Conservation (phyloP, 2,888 invertebrate species). For the Mechanitis messenoides region DNA sequence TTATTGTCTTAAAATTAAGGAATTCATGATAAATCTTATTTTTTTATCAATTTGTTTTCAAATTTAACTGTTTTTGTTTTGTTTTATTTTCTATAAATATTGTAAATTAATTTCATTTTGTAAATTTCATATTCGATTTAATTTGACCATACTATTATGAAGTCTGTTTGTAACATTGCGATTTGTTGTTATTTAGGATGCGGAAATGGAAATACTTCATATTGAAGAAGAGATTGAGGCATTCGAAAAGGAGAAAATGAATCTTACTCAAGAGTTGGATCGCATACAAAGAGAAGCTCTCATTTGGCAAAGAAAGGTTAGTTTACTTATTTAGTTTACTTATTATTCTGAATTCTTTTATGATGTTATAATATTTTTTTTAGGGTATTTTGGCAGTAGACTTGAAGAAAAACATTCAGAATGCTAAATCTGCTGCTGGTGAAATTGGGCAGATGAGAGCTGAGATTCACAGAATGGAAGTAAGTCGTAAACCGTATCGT, state of each 20-base stretch:
- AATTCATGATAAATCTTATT: too few relatives aligned
- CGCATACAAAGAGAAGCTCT: slow-evolving; percentile 80
- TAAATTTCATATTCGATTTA: too few relatives aligned
- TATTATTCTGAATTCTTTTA: not conserved
- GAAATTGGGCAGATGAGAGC: slow-evolving; percentile 85
- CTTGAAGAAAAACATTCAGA: slow-evolving; percentile 80
- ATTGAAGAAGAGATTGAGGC: slow-evolving; percentile 81
- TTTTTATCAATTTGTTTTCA: too few relatives aligned
- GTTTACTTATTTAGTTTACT: not conserved
- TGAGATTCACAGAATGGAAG: slow-evolving; percentile 91
- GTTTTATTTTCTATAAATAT: not conserved
- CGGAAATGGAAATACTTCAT: slow-evolving; percentile 81
- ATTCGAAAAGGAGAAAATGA: slow-evolving; percentile 80
- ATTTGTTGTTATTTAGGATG: slow-evolving; percentile 66
- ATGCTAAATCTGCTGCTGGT: slow-evolving; percentile 80
- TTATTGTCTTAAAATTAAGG: too few relatives aligned
- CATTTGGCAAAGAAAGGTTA: slow-evolving; percentile 88
- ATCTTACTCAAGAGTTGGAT: slow-evolving; percentile 79
- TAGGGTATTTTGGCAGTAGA: slow-evolving; percentile 82
- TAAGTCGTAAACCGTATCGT: slow-evolving; percentile 37
- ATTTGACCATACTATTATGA: too few relatives aligned
- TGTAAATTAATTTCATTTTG: too few relatives aligned
- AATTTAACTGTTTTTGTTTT: too few relatives aligned
- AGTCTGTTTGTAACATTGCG: not conserved
- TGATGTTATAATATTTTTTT: slow-evolving; percentile 19